Evolutionary conservation across 2,888 invertebrate genomes (phyloP), one percentile per base, ranked within the genome.

Genomic region (Acronicta psi): DNA sequence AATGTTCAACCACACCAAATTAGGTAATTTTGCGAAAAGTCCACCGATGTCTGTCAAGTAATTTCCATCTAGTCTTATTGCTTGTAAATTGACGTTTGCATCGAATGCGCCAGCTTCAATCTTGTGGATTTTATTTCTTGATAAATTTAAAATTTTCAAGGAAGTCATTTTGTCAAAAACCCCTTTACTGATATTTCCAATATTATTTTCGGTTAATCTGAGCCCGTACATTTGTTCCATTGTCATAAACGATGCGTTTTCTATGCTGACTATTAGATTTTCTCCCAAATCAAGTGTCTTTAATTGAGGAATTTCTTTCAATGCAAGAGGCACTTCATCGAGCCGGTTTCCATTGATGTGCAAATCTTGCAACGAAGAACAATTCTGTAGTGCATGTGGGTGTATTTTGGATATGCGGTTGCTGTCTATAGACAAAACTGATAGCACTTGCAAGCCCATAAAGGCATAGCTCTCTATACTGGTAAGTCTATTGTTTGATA

Each of bases 271-370:
- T 79, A 98, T 97, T 82, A 96, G 96, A 90, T 98, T 98, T 91
- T 97, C 97, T 25, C 97, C 97, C 73, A 98, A 94, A 89, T 98
- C 97, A 64, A 98, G 93, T 17, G 97, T 96, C 88, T 96, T 96
- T 60, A 98, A 90, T 81, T 96, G 95, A 43, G 96, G 96, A 75
- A 97, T 96, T 85, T 96, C 96, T 83, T 95, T 95, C 47, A 97
- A 90, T 43, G 97, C 97, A 70, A 95, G 94, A 54, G 98, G 98
- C 62, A 98, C 96, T 83, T 95, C 95, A 73, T 95, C 95, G 60
- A 98, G 94, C 84, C 97, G 96, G 87, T 98, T 98, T 67, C 97
- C 97, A 89, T 97, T 97, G 73, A 98, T 95, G 90, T 97, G 97
- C 73, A 98, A 92, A 88, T 97, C 97, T 92, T 97, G 96, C 67